phyloP scores from a whole-genome alignment of 2,113 vertebrate species.

The Brachypteracias leptosomus region DNA sequence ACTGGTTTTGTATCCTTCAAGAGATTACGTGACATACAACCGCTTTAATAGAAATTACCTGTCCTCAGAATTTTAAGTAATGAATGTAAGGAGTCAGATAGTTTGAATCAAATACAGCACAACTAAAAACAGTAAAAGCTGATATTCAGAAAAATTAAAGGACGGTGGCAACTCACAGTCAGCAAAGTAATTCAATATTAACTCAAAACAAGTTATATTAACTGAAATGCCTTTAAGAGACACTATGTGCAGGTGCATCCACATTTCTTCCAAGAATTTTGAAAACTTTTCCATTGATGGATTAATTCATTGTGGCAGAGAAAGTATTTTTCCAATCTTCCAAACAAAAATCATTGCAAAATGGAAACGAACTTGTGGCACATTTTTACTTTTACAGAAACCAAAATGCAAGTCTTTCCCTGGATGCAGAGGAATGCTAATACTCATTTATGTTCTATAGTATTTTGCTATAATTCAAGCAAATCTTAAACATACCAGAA shows the following conservation, averaged over 20 bases:
- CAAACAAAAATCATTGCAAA: not conserved
- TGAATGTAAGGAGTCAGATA: not conserved
- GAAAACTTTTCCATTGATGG: not conserved
- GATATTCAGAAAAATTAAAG: not conserved
- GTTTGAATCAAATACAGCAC: not conserved
- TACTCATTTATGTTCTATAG: not conserved
- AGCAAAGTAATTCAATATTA: not conserved
- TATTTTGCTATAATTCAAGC: not conserved
- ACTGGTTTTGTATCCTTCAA: not conserved
- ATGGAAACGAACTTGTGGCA: not conserved
- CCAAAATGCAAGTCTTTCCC: not conserved
- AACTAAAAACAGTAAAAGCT: not conserved
- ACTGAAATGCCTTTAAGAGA: not conserved
- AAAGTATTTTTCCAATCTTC: not conserved
- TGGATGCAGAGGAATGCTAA: not conserved
- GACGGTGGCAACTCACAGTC: not conserved
- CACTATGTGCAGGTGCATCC: not conserved
- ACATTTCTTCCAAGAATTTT: not conserved
- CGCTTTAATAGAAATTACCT: not conserved
- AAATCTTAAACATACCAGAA: not conserved
- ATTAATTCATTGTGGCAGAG: not conserved
- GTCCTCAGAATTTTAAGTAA: not conserved
- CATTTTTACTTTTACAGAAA: not conserved
- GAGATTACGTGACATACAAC: not conserved
- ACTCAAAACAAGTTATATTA: not conserved